Conservation (phyloP, 2,888 invertebrate species). For the Caenorhabditis becei region DNA sequence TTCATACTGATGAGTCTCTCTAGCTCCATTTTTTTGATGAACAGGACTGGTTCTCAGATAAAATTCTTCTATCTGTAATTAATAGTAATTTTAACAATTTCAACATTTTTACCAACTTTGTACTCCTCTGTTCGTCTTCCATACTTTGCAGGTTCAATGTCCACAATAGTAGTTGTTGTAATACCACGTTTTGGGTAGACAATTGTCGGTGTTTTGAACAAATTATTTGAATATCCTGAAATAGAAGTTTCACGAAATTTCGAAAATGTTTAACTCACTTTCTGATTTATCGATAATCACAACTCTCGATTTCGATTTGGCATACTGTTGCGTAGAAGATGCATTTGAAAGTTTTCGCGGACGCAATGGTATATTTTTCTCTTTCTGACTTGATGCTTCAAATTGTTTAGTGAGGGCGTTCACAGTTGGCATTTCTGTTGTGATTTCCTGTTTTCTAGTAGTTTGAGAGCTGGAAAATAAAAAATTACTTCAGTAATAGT, state of each 20-base stretch:
- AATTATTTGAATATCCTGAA: slow-evolving; percentile 39
- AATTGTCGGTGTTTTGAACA: slow-evolving; percentile 2
- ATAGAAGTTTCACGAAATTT: not conserved
- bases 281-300: slow-evolving; percentile 47
- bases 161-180: slow-evolving; percentile 71
- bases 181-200: slow-evolving; percentile 63
- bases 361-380: slow-evolving; percentile 26
- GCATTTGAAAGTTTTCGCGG: slow-evolving; percentile 22
- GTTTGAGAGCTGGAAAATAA: slow-evolving; percentile 25
- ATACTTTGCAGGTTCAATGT: slow-evolving; percentile 68
- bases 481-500: not conserved
- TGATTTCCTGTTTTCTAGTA: slow-evolving; percentile 17
- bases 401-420: slow-evolving; percentile 53
- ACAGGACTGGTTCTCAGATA: too few species aligned
- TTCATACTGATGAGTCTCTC: slow-evolving; percentile 8
- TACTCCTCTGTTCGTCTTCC: slow-evolving; percentile 50
- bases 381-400: slow-evolving; percentile 32
- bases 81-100: not conserved
- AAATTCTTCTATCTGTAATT: slow-evolving; percentile 62
- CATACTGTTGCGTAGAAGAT: slow-evolving; percentile 3
- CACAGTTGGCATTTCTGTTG: slow-evolving; percentile 59
- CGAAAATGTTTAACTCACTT: slow-evolving; percentile 17
- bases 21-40: slow-evolving; percentile 14
- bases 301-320: slow-evolving; percentile 23
- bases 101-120: slow-evolving; percentile 21